Evolutionary conservation across 2,888 invertebrate species (phyloP), one percentile per base, ranked within the genome.

Genomic region (Cantharis nigra): DNA sequence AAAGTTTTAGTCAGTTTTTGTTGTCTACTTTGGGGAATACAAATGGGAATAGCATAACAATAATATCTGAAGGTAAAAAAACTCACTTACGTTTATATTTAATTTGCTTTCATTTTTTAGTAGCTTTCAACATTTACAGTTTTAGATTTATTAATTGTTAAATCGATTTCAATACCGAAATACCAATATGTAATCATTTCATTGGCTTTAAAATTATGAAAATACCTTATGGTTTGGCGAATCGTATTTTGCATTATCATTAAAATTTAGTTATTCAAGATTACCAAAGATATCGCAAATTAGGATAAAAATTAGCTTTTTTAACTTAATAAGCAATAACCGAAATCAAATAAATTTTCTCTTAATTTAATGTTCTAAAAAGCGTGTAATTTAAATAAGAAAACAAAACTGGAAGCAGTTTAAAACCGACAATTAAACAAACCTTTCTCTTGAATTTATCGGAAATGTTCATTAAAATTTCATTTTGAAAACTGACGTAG

Each of bases 1-100:
- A 87, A 86, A 87, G 83, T 86, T 79, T 87, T 84, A 79, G 81
- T 70, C 74, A 75, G 73, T 77, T 76, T 78, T 75, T 80, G 80
- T 81, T 81, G 75, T 80, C 76, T 79, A 78, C 78, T 76, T 75
- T 75, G 49, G 76, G 76, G 76, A 78, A 78, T 75, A 80, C 70
- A 76, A 69, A 78, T 78, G 78, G 76, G 74, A 79, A 74, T 69
- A 71, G 76, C 78, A 78, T 78, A 74, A 76, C 78, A 78, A 78
- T 74, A 78, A 77, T 74, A 77, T 69, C 72, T 76, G 64, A 33
- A 30, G 63, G 70, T 70, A 69, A 28, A 49, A 18, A 67, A 67
- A 67, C 65, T n/a, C 65, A 67, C 65, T 67, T 67, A 67, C 23
- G 65, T 23, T 67, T 67, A 67, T 67, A 49, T 49, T 49, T 49